These are phyloP conservation scores for Hydrocynus forskahlii DNA, from an alignment of 2,797 vertebrate genomes.

Conservation along the genomic window DNA sequence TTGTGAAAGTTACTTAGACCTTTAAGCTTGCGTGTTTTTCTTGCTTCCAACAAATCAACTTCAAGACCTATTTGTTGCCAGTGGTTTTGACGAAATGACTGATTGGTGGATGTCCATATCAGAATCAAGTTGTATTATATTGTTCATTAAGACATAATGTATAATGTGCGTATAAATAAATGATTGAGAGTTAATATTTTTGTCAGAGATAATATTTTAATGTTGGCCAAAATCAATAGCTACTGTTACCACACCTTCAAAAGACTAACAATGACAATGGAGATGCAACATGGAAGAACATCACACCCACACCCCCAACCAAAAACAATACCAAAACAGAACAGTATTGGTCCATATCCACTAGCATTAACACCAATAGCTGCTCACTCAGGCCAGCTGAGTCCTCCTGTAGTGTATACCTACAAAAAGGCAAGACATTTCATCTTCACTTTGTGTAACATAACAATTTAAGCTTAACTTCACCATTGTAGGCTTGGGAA, in stretches of 20 bases:
- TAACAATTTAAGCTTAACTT: neutral
- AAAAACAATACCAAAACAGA: neutral
- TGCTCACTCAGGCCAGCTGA: constrained; percentile 58
- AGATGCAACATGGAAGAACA: constrained; percentile 20
- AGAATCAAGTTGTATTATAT: neutral
- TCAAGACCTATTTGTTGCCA: too few relatives aligned
- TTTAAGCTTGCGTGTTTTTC: too few relatives aligned
- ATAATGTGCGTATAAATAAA: too few relatives aligned
- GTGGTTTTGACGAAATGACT: too few relatives aligned
- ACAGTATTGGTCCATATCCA: constrained; percentile 48
- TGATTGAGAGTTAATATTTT: neutral
- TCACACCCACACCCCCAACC: neutral
- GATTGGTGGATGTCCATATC: too few relatives aligned
- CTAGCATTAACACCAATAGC: constrained; percentile 20
- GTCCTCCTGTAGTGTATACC: neutral
- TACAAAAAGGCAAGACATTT: neutral
- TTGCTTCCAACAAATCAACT: too few relatives aligned
- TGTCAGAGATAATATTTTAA: constrained; percentile 42
- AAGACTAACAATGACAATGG: constrained; percentile 25
- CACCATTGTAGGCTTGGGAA: neutral
- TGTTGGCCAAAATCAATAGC: constrained; percentile 33
- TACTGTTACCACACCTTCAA: constrained; percentile 23
- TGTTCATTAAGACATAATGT: neutral
- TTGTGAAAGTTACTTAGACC: too few relatives aligned
- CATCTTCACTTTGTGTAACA: constrained; percentile 1